Percentiles rank a stretch among this genome's conserved stretches.
Evolutionary conservation across 2,113 vertebrate genomes (phyloP).

Genomic region (Murina feae): DNA sequence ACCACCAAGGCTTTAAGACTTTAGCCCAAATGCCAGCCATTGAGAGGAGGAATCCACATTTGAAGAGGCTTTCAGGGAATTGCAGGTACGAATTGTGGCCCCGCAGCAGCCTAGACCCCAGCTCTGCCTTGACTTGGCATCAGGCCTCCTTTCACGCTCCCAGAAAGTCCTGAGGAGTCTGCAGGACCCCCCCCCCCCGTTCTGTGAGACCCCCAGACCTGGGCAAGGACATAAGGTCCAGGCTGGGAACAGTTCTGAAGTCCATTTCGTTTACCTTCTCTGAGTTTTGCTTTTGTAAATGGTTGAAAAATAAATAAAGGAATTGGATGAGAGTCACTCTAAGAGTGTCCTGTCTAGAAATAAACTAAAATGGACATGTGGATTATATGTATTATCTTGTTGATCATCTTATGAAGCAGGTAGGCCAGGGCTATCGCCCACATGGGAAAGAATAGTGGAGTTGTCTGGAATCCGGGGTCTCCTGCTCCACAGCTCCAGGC

Average conservation of each 20-base stretch:
- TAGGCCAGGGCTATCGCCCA: neutral
- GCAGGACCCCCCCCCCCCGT: neutral
- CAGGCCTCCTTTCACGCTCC: neutral
- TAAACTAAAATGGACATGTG: neutral
- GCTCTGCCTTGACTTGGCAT: neutral
- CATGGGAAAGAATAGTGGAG: neutral
- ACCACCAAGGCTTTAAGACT: neutral
- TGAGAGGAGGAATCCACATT: neutral
- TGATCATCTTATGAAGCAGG: neutral
- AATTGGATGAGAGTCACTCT: neutral
- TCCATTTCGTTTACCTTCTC: neutral
- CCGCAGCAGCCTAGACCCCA: neutral
- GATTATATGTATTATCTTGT: neutral
- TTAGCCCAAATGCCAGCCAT: no score
- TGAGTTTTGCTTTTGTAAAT: neutral
- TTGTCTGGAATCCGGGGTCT: neutral
- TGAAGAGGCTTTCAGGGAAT: neutral
- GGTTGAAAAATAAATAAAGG: neutral
- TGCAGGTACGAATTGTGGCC: neutral
- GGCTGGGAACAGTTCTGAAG: neutral
- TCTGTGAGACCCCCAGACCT: neutral
- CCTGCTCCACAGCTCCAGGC: neutral
- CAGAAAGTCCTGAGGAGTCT: neutral
- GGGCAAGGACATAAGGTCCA: accelerated
- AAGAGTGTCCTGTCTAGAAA: neutral